Conservation (phyloP, 2,113 vertebrate species). For the Progne subis region DNA sequence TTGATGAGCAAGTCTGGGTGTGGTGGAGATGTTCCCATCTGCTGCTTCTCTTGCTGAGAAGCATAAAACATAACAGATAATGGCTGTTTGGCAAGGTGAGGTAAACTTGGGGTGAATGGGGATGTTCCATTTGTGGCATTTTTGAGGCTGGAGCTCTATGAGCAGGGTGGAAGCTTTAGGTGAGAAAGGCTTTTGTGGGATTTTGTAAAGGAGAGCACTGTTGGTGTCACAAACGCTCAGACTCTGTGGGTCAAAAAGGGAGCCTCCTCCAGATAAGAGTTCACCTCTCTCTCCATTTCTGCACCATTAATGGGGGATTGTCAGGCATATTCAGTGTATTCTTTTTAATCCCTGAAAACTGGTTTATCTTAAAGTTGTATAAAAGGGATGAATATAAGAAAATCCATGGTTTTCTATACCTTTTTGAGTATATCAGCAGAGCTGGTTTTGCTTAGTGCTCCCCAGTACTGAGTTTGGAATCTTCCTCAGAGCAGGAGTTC, state of each 20-base stretch:
- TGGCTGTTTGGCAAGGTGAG: neutral
- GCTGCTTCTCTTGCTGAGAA: neutral
- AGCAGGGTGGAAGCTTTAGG: neutral
- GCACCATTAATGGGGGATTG: neutral
- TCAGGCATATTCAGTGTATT: neutral
- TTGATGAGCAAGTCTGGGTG: neutral
- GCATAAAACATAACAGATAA: neutral
- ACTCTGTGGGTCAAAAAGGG: neutral
- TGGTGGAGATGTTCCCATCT: neutral
- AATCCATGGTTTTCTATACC: neutral
- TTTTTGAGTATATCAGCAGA: neutral
- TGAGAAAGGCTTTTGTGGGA: neutral
- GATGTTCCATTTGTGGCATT: neutral
- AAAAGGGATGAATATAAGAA: neutral
- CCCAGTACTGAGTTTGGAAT: neutral
- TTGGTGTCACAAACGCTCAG: neutral
- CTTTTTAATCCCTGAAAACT: neutral
- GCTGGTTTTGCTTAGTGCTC: neutral
- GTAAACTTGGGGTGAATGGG: neutral
- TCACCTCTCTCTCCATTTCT: neutral
- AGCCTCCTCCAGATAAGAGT: neutral
- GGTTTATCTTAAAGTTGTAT: neutral
- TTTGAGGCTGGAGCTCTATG: neutral
- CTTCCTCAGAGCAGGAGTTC: neutral
- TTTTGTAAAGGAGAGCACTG: neutral